Percentiles rank a stretch among this genome's conserved stretches.
Conservation (phyloP, 2,113 vertebrate species). For the Macrotus californicus region DNA sequence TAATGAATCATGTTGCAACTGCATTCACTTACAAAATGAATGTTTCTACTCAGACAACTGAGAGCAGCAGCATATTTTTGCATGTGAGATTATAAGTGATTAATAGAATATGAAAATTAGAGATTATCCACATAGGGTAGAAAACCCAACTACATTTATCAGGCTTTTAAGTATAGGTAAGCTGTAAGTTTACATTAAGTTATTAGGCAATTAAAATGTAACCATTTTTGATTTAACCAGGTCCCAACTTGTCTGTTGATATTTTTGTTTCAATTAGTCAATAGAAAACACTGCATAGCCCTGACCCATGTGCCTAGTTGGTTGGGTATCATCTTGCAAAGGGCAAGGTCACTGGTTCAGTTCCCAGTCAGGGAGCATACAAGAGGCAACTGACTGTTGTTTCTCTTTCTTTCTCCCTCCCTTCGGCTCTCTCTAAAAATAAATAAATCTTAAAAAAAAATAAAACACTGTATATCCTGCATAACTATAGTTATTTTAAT, state of each 20-base stretch:
- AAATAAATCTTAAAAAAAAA: background rate
- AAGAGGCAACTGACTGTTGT: too few relatives aligned
- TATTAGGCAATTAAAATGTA: slow-evolving; percentile 65
- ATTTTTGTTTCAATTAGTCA: slow-evolving; percentile 51
- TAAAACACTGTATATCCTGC: background rate
- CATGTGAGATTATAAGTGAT: slow-evolving; percentile 49
- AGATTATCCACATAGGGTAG: slow-evolving; percentile 47
- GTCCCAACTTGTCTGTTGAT: slow-evolving; percentile 44
- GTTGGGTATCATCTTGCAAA: too few relatives aligned
- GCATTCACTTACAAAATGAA: slow-evolving; percentile 61
- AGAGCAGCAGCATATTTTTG: slow-evolving; percentile 39
- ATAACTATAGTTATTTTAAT: background rate
- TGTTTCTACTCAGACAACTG: slow-evolving; percentile 52
- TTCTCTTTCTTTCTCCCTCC: too few relatives aligned
- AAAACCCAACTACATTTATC: slow-evolving; percentile 60
- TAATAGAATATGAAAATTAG: slow-evolving; percentile 61
- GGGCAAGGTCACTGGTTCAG: too few relatives aligned
- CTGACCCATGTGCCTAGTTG: too few relatives aligned
- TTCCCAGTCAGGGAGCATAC: too few relatives aligned
- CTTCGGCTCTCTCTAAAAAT: too few relatives aligned
- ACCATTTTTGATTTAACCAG: slow-evolving; percentile 55
- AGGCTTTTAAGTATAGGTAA: slow-evolving; percentile 54
- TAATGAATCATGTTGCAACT: slow-evolving; percentile 45
- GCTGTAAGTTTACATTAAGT: slow-evolving; percentile 60
- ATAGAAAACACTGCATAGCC: background rate